phyloP scores from a whole-genome alignment of 2,888 invertebrate genomes.

The Drosophila meridiana region DNA sequence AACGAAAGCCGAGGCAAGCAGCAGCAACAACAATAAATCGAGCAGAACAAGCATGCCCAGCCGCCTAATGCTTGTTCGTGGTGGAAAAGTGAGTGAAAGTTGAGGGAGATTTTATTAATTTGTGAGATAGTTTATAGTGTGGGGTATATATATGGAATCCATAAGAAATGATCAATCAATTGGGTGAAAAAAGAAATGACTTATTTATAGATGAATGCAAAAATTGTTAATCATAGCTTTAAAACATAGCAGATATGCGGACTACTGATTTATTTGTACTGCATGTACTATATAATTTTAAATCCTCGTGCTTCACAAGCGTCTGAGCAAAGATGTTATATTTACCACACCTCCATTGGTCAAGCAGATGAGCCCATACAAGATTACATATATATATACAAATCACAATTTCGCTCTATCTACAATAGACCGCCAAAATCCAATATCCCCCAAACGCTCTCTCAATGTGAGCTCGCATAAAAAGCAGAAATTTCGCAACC shows the following conservation, averaged over 20 bases:
- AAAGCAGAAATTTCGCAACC: slow-evolving; percentile 31
- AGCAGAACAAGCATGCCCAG: background rate
- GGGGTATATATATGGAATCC: background rate
- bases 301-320: no score
- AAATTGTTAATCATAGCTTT: background rate
- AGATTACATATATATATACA: no score
- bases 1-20: slow-evolving; percentile 1
- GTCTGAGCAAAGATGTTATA: no score
- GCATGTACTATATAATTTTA: no score
- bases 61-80: background rate
- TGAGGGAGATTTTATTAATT: background rate
- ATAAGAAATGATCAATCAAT: background rate
- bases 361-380: no score
- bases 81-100: no score
- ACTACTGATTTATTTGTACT: no score
- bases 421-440: background rate
- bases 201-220: background rate
- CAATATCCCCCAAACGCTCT: background rate
- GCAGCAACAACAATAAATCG: slow-evolving; percentile 4
- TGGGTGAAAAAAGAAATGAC: background rate
- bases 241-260: no score
- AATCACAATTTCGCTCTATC: no score
- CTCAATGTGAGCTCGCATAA: background rate
- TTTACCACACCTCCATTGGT: no score
- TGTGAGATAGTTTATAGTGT: background rate